phyloP scores from a whole-genome alignment of 1,140 invertebrate genomes.

The Bombyx mori region ASM3026992v2 NC_085123.1:14916001-14916500 shows the following conservation, averaged over 20 bases:
- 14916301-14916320: conserved; percentile 72
- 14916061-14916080: too few species aligned
- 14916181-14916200: too few species aligned
- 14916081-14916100: too few species aligned
- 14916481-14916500: not conserved
- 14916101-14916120: too few species aligned
- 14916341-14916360: conserved; percentile 92
- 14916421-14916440: conserved; percentile 80
- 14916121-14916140: too few species aligned
- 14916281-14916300: conserved; percentile 80
- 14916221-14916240: conserved; percentile 36
- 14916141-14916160: too few species aligned
- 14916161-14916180: too few species aligned
- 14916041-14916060: too few species aligned
- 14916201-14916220: too few species aligned
- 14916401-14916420: conserved; percentile 86
- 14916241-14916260: conserved; percentile 92
- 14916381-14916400: conserved; percentile 86
- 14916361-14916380: conserved; percentile 86
- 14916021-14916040: too few species aligned
- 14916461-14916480: conserved; percentile 71
- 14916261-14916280: conserved; percentile 88
- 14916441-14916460: conserved; percentile 83
- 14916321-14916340: conserved; percentile 88
- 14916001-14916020: too few species aligned